Base-by-base conservation (phyloP, 2,113 vertebrate species). In the Dasyurus viverrinus region DNA sequence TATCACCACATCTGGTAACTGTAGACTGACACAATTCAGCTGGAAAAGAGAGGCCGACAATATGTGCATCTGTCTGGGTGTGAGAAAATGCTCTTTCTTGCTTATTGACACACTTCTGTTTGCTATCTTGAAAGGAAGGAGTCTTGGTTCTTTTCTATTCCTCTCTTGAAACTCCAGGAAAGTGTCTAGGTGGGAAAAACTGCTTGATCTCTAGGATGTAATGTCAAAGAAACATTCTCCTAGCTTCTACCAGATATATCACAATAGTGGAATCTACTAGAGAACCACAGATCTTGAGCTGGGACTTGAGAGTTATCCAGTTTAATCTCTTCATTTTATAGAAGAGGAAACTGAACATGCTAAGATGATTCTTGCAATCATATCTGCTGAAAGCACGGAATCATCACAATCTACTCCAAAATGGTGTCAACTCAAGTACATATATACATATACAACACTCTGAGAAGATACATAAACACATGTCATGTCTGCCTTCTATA, bases 131-230 rank as follows among this genome's bases (percentile, higher is more conserved):
- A 84, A 84, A 10, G 89, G 2, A 26, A 52, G 27, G 52, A 42
- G 22, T 25, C 26, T 48, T 84, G 68, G 14, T 0, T 2, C 89
- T 53, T 93, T 30, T 68, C 50, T 48, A 14, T 2, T 23, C 14
- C 91, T 14, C 22, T 92, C 47, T 68, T 26, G 6, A 60, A 90
- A 94, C 6, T 93, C 27, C 8, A n/a, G n/a, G 89, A 50, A 0
- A 1, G 4, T 25, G 0, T 2, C 2, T 26, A 46, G 30, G 30
- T 26, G 2, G 26, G 47, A 30, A 52, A 53, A 46, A 1, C 10
- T 26, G n/a, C 90, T 84, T 54, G 19, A 12, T 52, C 36, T 53
- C 6, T 27, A 30, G 91, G 47, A 84, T 42, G 6, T 84, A 22
- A 6, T 9, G n/a, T 42, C n/a, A 84, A 19, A 42, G 6, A 22